Conservation (phyloP, 2,797 vertebrate species). For the Gymnopithys bicolor region DNA sequence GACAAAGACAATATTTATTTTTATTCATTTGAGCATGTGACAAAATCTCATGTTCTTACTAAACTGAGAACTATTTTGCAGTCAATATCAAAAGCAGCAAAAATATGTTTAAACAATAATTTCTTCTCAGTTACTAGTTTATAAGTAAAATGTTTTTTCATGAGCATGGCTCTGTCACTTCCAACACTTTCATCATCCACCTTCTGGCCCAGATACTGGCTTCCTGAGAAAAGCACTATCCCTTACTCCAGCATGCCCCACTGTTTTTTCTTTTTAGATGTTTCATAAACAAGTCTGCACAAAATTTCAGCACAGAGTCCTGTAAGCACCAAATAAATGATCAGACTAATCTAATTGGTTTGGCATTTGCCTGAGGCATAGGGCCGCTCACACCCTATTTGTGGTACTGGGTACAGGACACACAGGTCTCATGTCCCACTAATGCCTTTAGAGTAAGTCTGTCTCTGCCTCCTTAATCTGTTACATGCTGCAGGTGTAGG, state of each 20-base stretch:
- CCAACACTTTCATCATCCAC: background rate
- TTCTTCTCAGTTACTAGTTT: background rate
- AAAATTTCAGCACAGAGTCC: background rate
- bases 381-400: background rate
- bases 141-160: background rate
- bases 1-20: background rate
- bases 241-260: background rate
- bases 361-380: background rate
- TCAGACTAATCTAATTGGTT: background rate
- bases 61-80: background rate
- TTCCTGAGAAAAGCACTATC: background rate
- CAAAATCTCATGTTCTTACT: background rate
- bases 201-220: background rate
- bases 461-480: background rate
- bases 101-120: background rate
- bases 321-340: background rate
- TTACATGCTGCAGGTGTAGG: accelerated
- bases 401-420: background rate
- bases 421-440: accelerated
- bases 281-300: background rate
- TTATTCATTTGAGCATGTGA: background rate
- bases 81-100: background rate
- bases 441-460: background rate
- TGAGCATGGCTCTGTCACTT: background rate
- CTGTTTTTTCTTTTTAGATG: background rate